These are phyloP conservation scores for Dinocampus coccinellae DNA, from an alignment of 2,888 invertebrate genomes.

Conservation along the genomic window DNA sequence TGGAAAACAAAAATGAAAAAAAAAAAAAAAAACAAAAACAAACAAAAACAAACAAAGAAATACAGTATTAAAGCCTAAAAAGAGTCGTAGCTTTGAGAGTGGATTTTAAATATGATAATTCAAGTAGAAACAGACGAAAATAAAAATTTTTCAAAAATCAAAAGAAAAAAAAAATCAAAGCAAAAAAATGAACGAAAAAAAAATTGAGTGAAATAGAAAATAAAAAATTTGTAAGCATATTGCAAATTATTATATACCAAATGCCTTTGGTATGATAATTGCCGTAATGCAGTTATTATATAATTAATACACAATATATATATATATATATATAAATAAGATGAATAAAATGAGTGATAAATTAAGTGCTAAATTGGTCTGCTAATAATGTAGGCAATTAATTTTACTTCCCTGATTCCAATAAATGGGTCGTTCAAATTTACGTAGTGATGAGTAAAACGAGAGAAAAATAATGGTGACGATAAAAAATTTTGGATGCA, in stretches of 20 bases:
- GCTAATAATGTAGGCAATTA: background rate
- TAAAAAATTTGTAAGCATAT: background rate
- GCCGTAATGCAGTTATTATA: background rate
- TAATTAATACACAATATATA: no score
- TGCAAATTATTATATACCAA: conserved; percentile 1
- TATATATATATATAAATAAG: background rate
- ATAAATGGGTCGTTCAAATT: background rate
- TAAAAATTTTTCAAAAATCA: background rate
- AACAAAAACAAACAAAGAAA: background rate
- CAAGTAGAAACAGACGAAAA: background rate
- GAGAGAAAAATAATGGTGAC: background rate
- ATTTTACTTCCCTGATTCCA: background rate
- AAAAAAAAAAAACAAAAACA: background rate
- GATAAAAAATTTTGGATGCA: background rate
- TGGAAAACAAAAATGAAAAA: background rate
- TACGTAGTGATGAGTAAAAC: background rate
- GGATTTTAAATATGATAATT: background rate
- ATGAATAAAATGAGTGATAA: background rate
- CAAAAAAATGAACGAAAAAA: background rate
- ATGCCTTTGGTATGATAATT: background rate
- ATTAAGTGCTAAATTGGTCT: background rate
- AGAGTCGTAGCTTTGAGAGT: background rate
- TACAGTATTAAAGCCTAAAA: conserved; percentile 22
- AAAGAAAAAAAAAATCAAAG: background rate
- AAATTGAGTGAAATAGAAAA: background rate